phyloP scores from a whole-genome alignment of 2,797 vertebrate species.

The Muraenolepis orangiensis region DNA sequence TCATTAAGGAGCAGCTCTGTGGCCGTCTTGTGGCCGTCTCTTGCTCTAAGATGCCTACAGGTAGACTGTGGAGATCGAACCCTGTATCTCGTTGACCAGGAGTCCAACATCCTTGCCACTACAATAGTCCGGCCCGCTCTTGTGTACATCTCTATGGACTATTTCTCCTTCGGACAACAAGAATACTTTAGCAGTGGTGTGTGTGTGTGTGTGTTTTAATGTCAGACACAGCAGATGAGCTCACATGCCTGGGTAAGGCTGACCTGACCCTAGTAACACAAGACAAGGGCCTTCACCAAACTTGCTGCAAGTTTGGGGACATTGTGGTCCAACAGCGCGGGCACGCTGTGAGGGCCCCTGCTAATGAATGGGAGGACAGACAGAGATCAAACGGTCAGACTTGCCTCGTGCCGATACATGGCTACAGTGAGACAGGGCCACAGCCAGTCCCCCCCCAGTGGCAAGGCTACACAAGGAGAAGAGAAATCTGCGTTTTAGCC shows the following conservation, averaged over 20 bases:
- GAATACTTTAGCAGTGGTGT: too few species aligned
- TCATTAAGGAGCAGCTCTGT: too few species aligned
- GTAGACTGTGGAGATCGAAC: too few species aligned
- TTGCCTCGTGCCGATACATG: conserved; percentile 98
- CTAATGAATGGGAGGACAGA: conserved; percentile 87
- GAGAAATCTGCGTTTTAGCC: conserved; percentile 97
- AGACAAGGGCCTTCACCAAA: conserved; percentile 95
- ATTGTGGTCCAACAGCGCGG: conserved; percentile 90
- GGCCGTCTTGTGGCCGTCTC: too few species aligned
- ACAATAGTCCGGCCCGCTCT: too few species aligned
- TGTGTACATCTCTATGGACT: too few species aligned
- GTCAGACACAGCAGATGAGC: fast-evolving
- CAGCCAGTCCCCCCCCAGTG: conserved; percentile 97
- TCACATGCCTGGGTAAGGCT: conserved; percentile 25
- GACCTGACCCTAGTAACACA: conserved; percentile 51
- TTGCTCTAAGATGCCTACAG: too few species aligned
- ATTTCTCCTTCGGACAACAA: too few species aligned
- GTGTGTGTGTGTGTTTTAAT: too few species aligned
- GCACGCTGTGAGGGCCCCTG: conserved; percentile 92
- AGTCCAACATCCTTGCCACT: too few species aligned
- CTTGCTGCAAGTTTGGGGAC: conserved; percentile 99
- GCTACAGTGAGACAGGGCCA: conserved; percentile 98
- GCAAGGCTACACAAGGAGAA: conserved; percentile 97
- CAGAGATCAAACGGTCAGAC: conserved; percentile 95
- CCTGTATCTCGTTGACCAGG: too few species aligned